Evolutionary conservation across 2,888 invertebrate genomes (phyloP).

Genomic region (Antitype chi): DNA sequence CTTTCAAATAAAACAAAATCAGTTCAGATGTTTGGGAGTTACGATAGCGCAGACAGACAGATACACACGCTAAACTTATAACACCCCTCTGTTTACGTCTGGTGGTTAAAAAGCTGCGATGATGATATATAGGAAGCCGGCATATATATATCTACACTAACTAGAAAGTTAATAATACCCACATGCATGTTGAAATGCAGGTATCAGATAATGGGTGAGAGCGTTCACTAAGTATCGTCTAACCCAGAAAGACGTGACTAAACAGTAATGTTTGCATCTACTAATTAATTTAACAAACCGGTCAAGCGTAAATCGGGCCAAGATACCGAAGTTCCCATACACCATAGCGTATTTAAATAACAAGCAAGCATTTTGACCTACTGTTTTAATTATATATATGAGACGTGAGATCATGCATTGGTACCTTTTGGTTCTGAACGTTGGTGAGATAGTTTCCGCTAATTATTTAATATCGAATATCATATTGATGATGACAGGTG

Average conservation of each 20-base stretch:
- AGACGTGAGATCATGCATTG: slow-evolving; percentile 32
- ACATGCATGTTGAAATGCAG: slow-evolving; percentile 22
- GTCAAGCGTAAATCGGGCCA: slow-evolving; percentile 57
- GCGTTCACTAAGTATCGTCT: slow-evolving; percentile 33
- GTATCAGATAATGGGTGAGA: slow-evolving; percentile 46
- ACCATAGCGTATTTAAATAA: slow-evolving; percentile 49
- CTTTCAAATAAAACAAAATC: no score
- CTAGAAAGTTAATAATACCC: slow-evolving; percentile 20
- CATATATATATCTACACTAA: not conserved
- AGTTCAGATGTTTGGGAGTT: no score
- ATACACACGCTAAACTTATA: no score
- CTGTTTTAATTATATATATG: slow-evolving; percentile 35
- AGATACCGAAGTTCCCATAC: slow-evolving; percentile 60
- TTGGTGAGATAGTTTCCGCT: not conserved
- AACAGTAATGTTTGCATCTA: slow-evolving; percentile 66
- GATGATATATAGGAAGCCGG: slow-evolving; percentile 11
- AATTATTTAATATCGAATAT: not conserved
- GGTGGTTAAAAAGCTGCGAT: not conserved
- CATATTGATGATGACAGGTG: not conserved
- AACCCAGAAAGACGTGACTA: slow-evolving; percentile 62
- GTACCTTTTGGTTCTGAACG: not conserved
- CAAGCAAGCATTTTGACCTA: slow-evolving; percentile 52
- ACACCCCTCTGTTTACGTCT: no score
- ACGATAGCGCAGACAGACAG: no score
- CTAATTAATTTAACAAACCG: slow-evolving; percentile 69